phyloP scores from a whole-genome alignment of 1,140 invertebrate genomes.

The Zaprionus vittiger region DNA sequence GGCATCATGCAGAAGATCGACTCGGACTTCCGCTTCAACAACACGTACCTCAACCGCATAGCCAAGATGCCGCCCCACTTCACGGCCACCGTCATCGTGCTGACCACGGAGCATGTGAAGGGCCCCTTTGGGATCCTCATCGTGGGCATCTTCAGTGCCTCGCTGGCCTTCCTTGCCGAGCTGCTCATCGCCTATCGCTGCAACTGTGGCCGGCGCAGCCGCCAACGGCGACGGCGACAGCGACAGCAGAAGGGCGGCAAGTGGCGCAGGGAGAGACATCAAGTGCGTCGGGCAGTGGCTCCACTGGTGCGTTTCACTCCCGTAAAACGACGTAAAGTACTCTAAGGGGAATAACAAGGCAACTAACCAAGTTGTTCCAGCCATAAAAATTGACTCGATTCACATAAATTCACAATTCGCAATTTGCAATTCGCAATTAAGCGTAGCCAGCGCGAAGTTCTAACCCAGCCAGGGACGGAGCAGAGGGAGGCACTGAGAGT shows the following conservation, averaged over 20 bases:
- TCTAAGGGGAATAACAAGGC: constrained; percentile 55
- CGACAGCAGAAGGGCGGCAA: constrained; percentile 2
- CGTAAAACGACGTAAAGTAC: constrained; percentile 71
- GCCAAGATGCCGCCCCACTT: constrained; percentile 68
- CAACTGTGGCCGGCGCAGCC: constrained; percentile 2
- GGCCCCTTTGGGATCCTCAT: constrained; percentile 85
- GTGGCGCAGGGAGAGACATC: constrained; percentile 47
- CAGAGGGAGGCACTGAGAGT: background rate
- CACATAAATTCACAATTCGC: constrained; percentile 76
- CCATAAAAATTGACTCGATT: constrained; percentile 82
- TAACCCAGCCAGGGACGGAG: background rate
- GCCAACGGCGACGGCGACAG: background rate
- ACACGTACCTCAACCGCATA: constrained; percentile 78
- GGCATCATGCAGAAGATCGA: constrained; percentile 84
- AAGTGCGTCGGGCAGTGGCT: constrained; percentile 60
- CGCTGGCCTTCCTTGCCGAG: constrained; percentile 56
- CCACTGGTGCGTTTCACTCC: constrained; percentile 69
- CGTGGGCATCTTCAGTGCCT: constrained; percentile 70
- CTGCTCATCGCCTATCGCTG: constrained; percentile 31
- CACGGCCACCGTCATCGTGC: constrained; percentile 68
- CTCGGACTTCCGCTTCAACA: constrained; percentile 72
- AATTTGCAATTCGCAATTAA: constrained; percentile 77
- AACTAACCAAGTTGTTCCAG: constrained; percentile 46
- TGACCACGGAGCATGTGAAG: constrained; percentile 85
- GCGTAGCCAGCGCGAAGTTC: constrained; percentile 38